A percentile compares a stretch with the other conserved stretches of the same genome.
phyloP scores from a whole-genome alignment of 2,888 invertebrate genomes.

The Drosophila peninsularis region DNA sequence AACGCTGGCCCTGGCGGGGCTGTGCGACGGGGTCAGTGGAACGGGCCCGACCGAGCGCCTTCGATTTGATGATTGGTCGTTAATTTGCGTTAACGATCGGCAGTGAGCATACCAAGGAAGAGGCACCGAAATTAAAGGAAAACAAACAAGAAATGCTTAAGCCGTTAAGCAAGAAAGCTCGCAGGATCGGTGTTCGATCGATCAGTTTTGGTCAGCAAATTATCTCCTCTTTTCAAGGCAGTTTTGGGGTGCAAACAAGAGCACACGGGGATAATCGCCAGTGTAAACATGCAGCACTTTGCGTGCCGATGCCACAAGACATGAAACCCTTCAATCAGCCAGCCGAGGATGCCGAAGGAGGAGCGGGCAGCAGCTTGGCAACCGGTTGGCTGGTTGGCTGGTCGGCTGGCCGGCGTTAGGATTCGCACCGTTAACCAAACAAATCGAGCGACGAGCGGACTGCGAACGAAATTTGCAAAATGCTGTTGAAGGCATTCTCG shows the following conservation, averaged over 20 bases:
- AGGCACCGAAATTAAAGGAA: conserved; percentile 28
- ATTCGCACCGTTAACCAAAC: conserved; percentile 77
- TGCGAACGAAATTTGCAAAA: conserved; percentile 27
- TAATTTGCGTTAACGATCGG: conserved; percentile 81
- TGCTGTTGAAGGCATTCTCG: conserved; percentile 54
- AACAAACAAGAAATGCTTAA: conserved; percentile 70
- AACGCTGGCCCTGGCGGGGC: conserved; percentile 58
- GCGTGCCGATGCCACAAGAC: conserved; percentile 73
- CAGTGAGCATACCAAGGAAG: conserved; percentile 13
- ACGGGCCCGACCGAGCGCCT: conserved; percentile 45
- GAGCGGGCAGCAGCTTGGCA: conserved; percentile 19
- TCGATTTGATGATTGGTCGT: conserved; percentile 82
- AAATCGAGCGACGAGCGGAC: conserved; percentile 37
- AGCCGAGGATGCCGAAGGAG: conserved; percentile 1
- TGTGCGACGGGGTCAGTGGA: conserved; percentile 9
- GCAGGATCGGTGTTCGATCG: conserved; percentile 68
- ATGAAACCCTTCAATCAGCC: conserved; percentile 68
- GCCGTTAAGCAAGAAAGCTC: conserved; percentile 56
- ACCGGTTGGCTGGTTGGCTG: conserved; percentile 24
- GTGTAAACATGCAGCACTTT: conserved; percentile 77
- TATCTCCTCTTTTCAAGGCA: conserved; percentile 76
- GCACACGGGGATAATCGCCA: conserved; percentile 69
- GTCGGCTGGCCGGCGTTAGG: conserved; percentile 66
- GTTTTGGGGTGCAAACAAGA: conserved; percentile 45
- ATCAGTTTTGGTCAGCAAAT: conserved; percentile 72